A percentile compares a stretch with the other conserved stretches of the same genome.
Conservation (phyloP, 2,888 invertebrate genomes). For the Hofmannophila pseudospretella region DNA sequence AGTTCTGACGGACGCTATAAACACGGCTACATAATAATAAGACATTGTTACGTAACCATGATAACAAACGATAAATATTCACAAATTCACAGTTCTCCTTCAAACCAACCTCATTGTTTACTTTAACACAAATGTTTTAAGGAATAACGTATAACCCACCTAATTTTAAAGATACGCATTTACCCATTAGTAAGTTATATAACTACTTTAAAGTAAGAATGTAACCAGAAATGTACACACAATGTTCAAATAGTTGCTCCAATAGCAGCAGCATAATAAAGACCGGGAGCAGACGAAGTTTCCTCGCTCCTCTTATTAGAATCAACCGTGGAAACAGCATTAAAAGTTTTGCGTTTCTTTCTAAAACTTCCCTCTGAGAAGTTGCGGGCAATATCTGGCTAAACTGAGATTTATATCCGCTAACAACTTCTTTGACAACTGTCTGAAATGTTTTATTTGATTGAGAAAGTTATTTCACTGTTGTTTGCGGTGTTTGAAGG, state of each 20-base stretch:
- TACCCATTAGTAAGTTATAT: too few relatives aligned
- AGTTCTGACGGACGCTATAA: too few relatives aligned
- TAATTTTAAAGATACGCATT: too few relatives aligned
- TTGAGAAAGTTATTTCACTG: conserved; percentile 38
- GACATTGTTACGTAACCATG: conserved; percentile 20
- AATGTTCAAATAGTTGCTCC: too few relatives aligned
- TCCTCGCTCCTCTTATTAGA: conserved; percentile 49
- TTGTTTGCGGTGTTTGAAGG: neutral
- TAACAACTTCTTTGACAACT: conserved; percentile 57
- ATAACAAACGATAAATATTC: neutral
- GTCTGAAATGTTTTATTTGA: conserved; percentile 47
- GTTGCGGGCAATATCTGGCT: conserved; percentile 51
- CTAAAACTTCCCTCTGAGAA: conserved; percentile 38
- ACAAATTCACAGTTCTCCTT: neutral
- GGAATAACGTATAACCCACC: too few relatives aligned
- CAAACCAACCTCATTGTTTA: neutral
- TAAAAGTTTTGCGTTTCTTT: conserved; percentile 63
- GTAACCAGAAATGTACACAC: too few relatives aligned
- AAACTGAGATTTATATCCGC: conserved; percentile 63
- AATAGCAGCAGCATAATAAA: neutral
- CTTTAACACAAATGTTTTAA: neutral
- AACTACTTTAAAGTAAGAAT: too few relatives aligned
- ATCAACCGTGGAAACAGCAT: conserved; percentile 53
- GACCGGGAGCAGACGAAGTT: conserved; percentile 29
- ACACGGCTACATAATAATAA: neutral